phyloP scores from a whole-genome alignment of 2,113 vertebrate species.

The Podiceps cristatus region DNA sequence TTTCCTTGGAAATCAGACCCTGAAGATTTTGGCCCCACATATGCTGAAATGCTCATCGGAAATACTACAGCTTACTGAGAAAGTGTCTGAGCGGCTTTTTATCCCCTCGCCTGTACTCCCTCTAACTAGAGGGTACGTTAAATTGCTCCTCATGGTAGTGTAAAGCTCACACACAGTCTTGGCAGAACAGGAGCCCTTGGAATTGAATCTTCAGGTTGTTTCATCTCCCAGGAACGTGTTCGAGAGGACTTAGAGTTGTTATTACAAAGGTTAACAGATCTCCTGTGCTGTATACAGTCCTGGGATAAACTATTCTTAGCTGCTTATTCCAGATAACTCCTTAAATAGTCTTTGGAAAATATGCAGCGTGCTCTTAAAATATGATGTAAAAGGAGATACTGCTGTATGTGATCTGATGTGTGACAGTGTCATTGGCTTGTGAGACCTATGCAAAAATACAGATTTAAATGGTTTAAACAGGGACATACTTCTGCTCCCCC shows the following conservation, averaged over 20 bases:
- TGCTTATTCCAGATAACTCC: constrained; percentile 56
- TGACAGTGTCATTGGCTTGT: not conserved
- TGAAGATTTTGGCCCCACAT: not conserved
- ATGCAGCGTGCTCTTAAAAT: constrained; percentile 2
- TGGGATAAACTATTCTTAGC: constrained; percentile 46
- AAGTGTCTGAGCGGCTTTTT: not conserved
- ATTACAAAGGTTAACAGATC: constrained; percentile 51
- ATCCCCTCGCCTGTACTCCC: not conserved
- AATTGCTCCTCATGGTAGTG: not conserved
- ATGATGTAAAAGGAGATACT: not conserved
- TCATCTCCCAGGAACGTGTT: constrained; percentile 57
- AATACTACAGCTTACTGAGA: not conserved
- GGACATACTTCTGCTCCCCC: not conserved
- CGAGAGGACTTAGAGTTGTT: constrained; percentile 37
- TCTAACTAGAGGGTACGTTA: not conserved
- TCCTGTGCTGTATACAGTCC: constrained; percentile 23
- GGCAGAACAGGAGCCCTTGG: constrained; percentile 12
- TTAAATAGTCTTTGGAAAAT: constrained; percentile 53
- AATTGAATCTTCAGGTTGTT: constrained; percentile 36
- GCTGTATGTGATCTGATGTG: not conserved
- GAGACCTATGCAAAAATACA: not conserved
- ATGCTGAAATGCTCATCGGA: not conserved
- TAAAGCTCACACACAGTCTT: not conserved
- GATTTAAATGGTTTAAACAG: not conserved
- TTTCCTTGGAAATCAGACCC: not conserved